These are phyloP conservation scores for Pachyseris speciosa DNA, from an alignment of 64 coral and sea anemone genomes.

Conservation along the genomic window DNA sequence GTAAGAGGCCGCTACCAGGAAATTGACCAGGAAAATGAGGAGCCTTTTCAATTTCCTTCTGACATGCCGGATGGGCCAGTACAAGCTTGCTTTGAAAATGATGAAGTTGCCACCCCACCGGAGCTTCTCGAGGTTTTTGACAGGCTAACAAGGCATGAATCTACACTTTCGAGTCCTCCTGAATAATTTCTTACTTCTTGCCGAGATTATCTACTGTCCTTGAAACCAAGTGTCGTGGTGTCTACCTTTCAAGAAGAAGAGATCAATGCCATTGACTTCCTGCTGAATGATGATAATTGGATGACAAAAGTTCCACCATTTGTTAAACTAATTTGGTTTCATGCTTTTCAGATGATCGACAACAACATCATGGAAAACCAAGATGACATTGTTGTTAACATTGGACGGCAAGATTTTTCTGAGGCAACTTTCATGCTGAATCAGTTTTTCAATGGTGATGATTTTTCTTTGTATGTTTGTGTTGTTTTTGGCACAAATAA, in stretches of 20 bases:
- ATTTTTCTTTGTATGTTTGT: slow-evolving; percentile 17
- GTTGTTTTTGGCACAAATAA: background rate
- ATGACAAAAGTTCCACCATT: slow-evolving; percentile 1
- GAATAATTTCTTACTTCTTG: background rate
- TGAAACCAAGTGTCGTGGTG: background rate
- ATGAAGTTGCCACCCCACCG: background rate
- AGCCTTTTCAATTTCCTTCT: background rate
- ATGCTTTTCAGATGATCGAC: slow-evolving; percentile 41
- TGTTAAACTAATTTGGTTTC: slow-evolving; percentile 40
- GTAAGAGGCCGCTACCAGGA: background rate
- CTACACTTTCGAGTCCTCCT: background rate
- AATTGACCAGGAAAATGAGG: background rate
- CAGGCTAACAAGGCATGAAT: slow-evolving; percentile 4
- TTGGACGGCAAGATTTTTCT: slow-evolving; percentile 33
- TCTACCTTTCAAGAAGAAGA: background rate
- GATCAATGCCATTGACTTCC: background rate
- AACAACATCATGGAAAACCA: slow-evolving; percentile 11
- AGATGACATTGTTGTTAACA: slow-evolving; percentile 40
- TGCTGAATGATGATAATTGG: background rate
- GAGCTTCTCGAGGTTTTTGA: background rate
- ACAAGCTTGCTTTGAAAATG: slow-evolving; percentile 1
- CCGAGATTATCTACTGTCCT: background rate
- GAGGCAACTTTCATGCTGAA: slow-evolving; percentile 15
- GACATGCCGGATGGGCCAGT: slow-evolving; percentile 12
- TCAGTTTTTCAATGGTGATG: slow-evolving; percentile 13